phyloP scores from a whole-genome alignment of 2,113 vertebrate species.

The Mustela lutreola region DNA sequence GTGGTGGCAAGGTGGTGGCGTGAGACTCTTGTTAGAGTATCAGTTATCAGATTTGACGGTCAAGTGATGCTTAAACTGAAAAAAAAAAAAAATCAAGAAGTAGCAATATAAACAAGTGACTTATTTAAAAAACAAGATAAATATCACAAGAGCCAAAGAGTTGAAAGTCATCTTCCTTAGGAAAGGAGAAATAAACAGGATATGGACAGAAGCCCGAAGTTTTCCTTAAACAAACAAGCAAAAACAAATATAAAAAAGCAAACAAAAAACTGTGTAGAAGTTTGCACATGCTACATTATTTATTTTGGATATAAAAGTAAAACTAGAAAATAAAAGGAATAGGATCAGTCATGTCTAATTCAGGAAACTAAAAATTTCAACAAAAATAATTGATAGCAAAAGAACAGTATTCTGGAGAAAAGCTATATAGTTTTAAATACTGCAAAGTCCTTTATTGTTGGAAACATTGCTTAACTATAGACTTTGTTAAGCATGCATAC shows the following conservation, averaged over 20 bases:
- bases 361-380: neutral
- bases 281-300: neutral
- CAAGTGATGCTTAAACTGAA: neutral
- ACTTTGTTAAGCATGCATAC: neutral
- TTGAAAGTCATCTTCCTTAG: neutral
- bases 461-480: neutral
- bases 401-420: neutral
- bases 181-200: neutral
- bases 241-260: neutral
- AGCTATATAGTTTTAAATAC: neutral
- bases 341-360: neutral
- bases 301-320: neutral
- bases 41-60: neutral
- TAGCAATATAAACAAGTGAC: neutral
- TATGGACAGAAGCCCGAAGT: neutral
- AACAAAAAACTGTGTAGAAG: neutral
- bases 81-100: neutral
- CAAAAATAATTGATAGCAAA: neutral
- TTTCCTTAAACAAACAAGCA: neutral
- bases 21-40: neutral
- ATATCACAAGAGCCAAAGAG: neutral
- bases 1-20: neutral
- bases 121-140: neutral
- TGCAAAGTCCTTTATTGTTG: neutral
- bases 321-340: conserved; percentile 1